Evolutionary conservation across 2,113 vertebrate genomes (phyloP).

Genomic region (Xenotilapia flavipinnis): DNA sequence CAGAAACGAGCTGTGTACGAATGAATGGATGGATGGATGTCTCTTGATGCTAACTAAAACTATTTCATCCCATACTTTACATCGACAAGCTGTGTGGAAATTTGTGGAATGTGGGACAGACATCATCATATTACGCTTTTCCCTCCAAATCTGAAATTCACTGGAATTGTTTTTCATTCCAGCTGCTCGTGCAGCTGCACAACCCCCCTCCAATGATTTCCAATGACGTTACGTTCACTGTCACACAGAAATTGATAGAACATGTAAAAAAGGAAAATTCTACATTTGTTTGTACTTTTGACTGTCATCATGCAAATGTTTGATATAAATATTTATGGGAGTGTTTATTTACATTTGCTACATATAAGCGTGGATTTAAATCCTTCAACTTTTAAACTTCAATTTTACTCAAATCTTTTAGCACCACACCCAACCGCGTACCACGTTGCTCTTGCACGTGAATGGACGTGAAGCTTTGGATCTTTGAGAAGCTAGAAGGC

Average conservation of each 20-base stretch:
- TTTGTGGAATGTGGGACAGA: background rate
- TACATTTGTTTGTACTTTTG: background rate
- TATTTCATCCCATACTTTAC: background rate
- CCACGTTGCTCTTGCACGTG: rapidly evolving
- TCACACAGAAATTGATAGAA: background rate
- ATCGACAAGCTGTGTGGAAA: background rate
- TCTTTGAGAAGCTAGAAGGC: background rate
- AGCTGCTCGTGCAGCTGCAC: conserved; percentile 18
- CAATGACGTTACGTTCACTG: background rate
- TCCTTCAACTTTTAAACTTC: background rate
- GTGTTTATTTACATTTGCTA: background rate
- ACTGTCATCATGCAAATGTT: background rate
- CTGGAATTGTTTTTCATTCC: background rate
- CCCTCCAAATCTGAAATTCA: background rate
- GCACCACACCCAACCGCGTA: rapidly evolving
- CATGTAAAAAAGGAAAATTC: background rate
- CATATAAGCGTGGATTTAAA: background rate
- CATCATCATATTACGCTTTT: background rate
- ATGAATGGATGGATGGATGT: background rate
- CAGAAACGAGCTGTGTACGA: background rate
- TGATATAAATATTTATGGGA: background rate
- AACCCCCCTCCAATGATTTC: background rate
- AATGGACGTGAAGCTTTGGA: background rate
- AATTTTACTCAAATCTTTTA: background rate
- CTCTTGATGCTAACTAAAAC: background rate